Percentiles rank a stretch among this genome's conserved stretches.
Conservation (phyloP, 92 coral and sea anemone genomes). For the Desmophyllum pertusum region DNA sequence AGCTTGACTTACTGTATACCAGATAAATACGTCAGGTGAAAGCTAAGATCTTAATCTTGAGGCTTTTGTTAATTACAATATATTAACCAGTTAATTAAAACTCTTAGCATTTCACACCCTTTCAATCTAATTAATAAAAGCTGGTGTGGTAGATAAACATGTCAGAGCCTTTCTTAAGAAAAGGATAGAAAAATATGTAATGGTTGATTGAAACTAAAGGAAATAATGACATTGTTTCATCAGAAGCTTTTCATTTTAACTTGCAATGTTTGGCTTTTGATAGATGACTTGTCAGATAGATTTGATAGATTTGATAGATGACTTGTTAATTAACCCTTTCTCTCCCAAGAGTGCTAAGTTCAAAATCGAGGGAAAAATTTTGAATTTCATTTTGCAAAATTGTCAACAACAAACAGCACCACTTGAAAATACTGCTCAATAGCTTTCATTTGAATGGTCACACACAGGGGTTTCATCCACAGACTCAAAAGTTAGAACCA, state of each 20-base stretch:
- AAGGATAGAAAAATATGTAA: neutral
- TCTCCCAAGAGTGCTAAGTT: no score
- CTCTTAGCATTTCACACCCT: neutral
- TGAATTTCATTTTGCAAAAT: no score
- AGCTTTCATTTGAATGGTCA: no score
- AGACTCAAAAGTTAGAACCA: no score
- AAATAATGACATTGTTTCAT: slow-evolving; percentile 7
- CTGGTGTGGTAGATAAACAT: neutral
- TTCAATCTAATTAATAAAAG: neutral
- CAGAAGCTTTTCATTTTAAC: neutral
- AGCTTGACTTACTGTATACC: neutral
- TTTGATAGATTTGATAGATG: no score
- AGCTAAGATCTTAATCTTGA: slow-evolving; percentile 2
- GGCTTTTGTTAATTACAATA: neutral
- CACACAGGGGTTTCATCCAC: no score
- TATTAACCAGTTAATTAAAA: neutral
- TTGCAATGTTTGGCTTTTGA: neutral
- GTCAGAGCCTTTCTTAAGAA: neutral
- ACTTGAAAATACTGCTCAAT: no score
- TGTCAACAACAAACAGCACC: no score
- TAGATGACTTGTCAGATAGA: no score
- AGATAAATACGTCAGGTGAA: neutral
- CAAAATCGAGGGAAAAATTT: no score
- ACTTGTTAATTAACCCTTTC: no score
- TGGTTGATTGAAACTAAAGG: slow-evolving; percentile 28